Evolutionary conservation across 2,797 vertebrate species (phyloP), one percentile per base, ranked within the genome.

Genomic region (Echeneis naucrates): DNA sequence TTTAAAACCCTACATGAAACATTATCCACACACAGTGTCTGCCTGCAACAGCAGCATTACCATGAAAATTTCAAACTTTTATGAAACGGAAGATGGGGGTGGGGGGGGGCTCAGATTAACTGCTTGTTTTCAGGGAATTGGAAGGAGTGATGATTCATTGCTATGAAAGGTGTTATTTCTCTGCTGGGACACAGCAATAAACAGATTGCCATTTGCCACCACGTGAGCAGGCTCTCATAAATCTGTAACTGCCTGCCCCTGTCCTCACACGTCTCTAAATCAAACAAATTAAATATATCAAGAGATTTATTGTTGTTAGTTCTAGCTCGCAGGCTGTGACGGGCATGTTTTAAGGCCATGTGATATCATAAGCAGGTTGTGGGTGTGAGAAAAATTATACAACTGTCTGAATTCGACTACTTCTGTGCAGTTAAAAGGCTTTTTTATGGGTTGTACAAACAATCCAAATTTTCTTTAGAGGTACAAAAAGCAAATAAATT

Each of bases 221-320:
- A 80, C 24, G 27, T 80, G 79, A 85, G 59, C 55, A 38, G 74
- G 40, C 51, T 24, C 47, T 68, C 68, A 73, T 84, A 79, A 81
- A 81, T 88, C 78, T 78, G 42, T 37, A 48, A 56, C 51, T 52
- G 80, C 66, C 77, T 74, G 72, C 52, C 9, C 33, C 69, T 68
- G 68, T 64, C 76, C 78, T 73, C 48, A 51, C 51, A 56, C 62
- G 23, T 75, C 81, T 65, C 70, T 76, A 87, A 86, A 84, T 85
- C 71, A 70, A 89, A 81, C 75, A 81, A 83, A 87, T 85, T 76
- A 85, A 82, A 78, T 54, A 72, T 64, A 81, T 78, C 47, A 50
- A 12, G 47, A 87, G 79, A 85, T 84, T 85, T 84, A 85, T 61
- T 68, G 62, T 63, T 68, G 64, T 62, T 78, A 44, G 40, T 19